Evolutionary conservation across 2,888 invertebrate species (phyloP).

Genomic region (Seira sanloemensis): DNA sequence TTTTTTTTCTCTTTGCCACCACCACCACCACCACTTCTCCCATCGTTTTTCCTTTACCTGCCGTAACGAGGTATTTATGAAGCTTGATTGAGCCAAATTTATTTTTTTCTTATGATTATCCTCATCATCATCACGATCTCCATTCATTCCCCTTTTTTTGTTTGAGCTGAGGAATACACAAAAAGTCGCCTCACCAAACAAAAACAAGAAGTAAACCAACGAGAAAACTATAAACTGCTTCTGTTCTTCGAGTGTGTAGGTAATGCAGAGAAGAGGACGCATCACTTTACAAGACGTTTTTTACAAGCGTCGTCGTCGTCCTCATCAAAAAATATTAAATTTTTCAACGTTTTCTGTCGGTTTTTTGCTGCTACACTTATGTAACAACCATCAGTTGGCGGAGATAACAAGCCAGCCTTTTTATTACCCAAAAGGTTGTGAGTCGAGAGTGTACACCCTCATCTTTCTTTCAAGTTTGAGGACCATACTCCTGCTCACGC

Average conservation of each 20-base stretch:
- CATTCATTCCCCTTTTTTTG: constrained; percentile 15
- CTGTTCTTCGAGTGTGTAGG: neutral
- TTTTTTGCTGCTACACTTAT: neutral
- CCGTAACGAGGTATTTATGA: constrained; percentile 11
- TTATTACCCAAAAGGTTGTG: neutral
- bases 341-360: neutral
- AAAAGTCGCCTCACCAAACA: neutral
- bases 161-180: no score
- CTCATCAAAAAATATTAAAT: neutral
- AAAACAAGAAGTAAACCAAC: neutral
- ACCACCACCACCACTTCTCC: neutral
- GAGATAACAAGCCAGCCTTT: neutral
- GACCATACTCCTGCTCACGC: neutral
- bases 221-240: neutral
- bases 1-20: neutral
- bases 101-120: constrained; percentile 29
- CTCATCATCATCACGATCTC: constrained; percentile 22
- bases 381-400: constrained; percentile 1
- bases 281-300: neutral
- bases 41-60: neutral
- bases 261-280: neutral
- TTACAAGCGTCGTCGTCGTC: neutral
- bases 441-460: neutral
- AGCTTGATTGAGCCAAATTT: constrained; percentile 51
- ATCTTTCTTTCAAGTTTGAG: neutral